phyloP scores from a whole-genome alignment of 2,797 vertebrate species.

The Arnoldichthys spilopterus region DNA sequence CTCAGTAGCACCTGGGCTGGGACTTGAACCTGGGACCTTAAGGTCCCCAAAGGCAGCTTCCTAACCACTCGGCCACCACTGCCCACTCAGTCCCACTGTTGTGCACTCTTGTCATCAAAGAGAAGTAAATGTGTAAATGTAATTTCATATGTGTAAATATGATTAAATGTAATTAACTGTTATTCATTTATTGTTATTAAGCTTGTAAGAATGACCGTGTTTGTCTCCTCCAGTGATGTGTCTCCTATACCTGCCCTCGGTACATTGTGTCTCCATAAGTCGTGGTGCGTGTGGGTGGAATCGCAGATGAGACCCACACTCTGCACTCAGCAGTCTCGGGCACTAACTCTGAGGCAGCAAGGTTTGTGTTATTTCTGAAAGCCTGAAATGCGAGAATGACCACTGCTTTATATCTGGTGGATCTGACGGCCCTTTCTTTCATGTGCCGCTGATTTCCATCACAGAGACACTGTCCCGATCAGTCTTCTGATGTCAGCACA shows the following conservation, averaged over 20 bases:
- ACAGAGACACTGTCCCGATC: background rate
- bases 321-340: background rate
- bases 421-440: background rate
- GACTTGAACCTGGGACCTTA: no score
- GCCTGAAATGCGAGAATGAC: background rate
- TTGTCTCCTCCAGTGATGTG: background rate
- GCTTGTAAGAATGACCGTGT: background rate
- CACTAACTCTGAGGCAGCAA: background rate
- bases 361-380: background rate
- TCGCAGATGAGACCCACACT: background rate
- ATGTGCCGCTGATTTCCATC: conserved; percentile 16
- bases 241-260: conserved; percentile 3
- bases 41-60: no score
- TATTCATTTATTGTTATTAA: background rate
- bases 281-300: conserved; percentile 19
- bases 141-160: no score
- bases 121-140: no score
- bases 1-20: no score
- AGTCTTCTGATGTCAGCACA: background rate
- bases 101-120: no score
- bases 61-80: no score
- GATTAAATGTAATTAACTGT: no score
- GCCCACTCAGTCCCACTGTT: no score
- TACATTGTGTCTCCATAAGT: conserved; percentile 17
- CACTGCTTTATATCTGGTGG: background rate